Percentiles rank a stretch among this genome's conserved stretches.
Conservation (phyloP, 2,113 vertebrate species). For the Oncorhynchus kisutch region DNA sequence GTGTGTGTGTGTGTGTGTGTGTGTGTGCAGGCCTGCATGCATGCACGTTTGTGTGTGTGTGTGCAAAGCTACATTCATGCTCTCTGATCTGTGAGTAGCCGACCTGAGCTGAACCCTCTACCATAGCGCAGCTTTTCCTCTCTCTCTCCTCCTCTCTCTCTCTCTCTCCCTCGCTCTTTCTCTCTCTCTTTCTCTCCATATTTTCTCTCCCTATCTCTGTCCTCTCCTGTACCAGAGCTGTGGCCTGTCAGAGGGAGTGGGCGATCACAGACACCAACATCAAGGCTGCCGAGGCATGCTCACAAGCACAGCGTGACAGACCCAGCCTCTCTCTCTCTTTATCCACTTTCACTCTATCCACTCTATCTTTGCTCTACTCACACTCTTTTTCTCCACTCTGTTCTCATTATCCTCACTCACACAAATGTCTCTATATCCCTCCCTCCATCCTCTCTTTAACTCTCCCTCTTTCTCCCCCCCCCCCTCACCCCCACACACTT, state of each 20-base stretch:
- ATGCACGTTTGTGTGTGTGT: neutral
- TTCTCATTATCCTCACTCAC: neutral
- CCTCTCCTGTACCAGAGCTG: too few species aligned
- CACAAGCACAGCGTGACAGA: conserved; percentile 12
- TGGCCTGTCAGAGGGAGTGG: conserved; percentile 41
- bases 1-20: too few species aligned
- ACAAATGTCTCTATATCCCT: neutral
- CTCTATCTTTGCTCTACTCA: neutral
- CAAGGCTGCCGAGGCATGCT: conserved; percentile 34
- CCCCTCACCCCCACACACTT: neutral
- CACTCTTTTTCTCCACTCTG: neutral
- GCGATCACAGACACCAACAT: conserved; percentile 36
- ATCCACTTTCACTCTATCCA: conserved; percentile 1
- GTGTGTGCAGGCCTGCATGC: too few species aligned
- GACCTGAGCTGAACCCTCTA: conserved; percentile 50
- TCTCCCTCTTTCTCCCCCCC: neutral
- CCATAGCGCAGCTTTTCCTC: neutral
- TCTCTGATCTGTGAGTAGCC: conserved; percentile 14
- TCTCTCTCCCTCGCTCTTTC: too few species aligned
- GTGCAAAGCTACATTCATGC: conserved; percentile 19
- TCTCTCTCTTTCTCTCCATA: too few species aligned
- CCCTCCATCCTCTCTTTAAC: neutral
- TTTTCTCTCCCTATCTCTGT: too few species aligned
- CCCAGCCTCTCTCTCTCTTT: conserved; percentile 15
- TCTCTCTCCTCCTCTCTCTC: too few species aligned